Evolutionary conservation across 1,140 invertebrate species (phyloP).

Genomic region (Thaumetopoea pityocampa): DNA sequence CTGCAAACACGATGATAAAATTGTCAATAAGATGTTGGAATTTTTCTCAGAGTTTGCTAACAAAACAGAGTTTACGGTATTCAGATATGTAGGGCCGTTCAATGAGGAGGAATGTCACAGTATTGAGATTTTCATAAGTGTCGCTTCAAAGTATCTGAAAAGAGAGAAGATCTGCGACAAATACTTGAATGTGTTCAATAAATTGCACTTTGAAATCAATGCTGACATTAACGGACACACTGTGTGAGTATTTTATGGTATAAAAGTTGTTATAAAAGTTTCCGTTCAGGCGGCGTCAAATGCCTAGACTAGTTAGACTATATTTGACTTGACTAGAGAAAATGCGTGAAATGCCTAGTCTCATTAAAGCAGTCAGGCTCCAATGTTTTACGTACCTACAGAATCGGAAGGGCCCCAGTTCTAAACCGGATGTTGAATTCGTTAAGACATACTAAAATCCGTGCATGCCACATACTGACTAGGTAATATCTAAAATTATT

Average conservation of each 20-base stretch:
- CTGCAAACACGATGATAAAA: neutral
- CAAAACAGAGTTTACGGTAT: slow-evolving; percentile 15
- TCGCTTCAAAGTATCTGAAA: slow-evolving; percentile 13
- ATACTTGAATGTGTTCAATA: slow-evolving; percentile 7
- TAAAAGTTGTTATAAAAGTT: no score
- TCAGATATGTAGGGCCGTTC: slow-evolving; percentile 32
- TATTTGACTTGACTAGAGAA: no score
- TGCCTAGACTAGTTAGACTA: no score
- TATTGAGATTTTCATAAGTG: slow-evolving; percentile 22
- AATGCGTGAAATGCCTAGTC: no score
- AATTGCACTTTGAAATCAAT: slow-evolving; percentile 9
- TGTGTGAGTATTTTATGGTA: slow-evolving; percentile 22
- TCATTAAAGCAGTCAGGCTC: no score
- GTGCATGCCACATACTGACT: no score
- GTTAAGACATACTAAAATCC: no score
- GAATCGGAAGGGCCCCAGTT: no score
- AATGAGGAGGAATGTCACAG: slow-evolving; percentile 5
- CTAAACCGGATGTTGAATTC: no score
- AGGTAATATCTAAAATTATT: no score
- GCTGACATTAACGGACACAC: slow-evolving; percentile 23
- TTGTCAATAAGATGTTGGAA: neutral
- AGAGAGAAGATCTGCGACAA: neutral
- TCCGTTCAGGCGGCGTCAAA: no score
- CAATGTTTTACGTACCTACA: no score
- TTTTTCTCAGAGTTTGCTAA: slow-evolving; percentile 30